Evolutionary conservation across 2,797 vertebrate species (phyloP), one percentile per base, ranked within the genome.

Genomic region (Merluccius polli): DNA sequence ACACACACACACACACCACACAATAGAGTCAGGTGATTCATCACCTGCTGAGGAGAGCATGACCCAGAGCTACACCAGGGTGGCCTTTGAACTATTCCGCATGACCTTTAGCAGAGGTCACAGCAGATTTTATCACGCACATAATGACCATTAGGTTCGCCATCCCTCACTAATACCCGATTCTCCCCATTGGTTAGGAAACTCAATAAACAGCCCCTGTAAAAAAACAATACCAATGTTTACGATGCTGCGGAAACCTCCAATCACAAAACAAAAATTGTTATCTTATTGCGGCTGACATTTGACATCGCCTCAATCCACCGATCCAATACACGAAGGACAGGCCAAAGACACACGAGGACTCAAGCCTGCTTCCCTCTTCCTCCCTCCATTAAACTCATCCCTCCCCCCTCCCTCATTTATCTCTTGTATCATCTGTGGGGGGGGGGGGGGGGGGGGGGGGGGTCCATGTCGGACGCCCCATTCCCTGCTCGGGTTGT

Each of bases 51-150:
- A 82, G 31, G 68, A 73, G 74, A 82, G 75, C 48, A 65, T 74
- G 82, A 79, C 82, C 84, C 80, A 70, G 52, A 70, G 35, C 82
- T 67, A 83, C 86, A 86, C 79, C 48, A 1, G 29, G 12, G 52
- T 27, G 82, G 86, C 86, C 88, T 85, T 71, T 87, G 87, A n/a
- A 82, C 86, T 81, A 71, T 80, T 65, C 77, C 82, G 36, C 76
- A 29, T 80, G 82, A 85, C 88, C 85, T 84, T 75, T 71, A 77
- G 44, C 30, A 75, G 71, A 78, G 81, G 79, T 84, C 79, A 70
- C 3, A 70, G 81, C 73, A 87, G 83, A 90, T 90, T n/a, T 88
- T 88, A 88, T 90, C 90, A 90, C 90, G 86, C 82, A 77, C 85
- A 86, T 89, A 89, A 91, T 86, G 83, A 89, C 84, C 73, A 83